Base-by-base conservation (phyloP, 2,888 invertebrate species). In the Pecten maximus region DNA sequence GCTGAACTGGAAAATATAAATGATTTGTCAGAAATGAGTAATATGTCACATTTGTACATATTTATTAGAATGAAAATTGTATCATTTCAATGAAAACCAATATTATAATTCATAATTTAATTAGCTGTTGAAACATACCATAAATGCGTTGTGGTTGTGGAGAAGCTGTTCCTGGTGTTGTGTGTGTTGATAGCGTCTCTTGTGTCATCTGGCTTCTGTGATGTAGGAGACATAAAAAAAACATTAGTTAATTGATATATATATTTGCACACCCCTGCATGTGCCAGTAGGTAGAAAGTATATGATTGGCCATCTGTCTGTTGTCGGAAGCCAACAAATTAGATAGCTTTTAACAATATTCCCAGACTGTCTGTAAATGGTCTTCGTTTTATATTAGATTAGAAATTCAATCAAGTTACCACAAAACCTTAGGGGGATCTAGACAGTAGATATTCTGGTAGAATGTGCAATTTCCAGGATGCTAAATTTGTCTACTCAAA, bases 321-420 rank as follows among this genome's bases (percentile, higher is more conserved):
- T 74, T 35, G 35, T 74, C 35, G 28, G 15, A 35, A 10, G 74
- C 74, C 74, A 74, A 74, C 74, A 35, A 74, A 74, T 74, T 8
- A 28, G 28, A 74, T 35, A 74, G 35, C 74, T 35, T 35, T 35
- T 28, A 74, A 74, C 74, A 74, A 74, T n/a, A n/a, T 74, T 74
- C 74, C 28, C 74, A 74, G 74, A 28, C 74, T 35, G 74, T 74
- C 74, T 74, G 74, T 74, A 74, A 74, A 74, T 35, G 35, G 74
- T 74, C 28, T 74, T 74, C 12, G 74, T 74, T 74, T 74, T 74
- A 74, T 74, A 74, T 74, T 74, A 74, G 74, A 74, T 74, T 74
- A 74, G 28, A 35, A 74, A 74, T 74, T 35, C 74, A 74, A 74
- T 10, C 74, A 54, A 54, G 50, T 54, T 54, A 54, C 15, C 19